Base-by-base conservation (phyloP, 35 echinoderm and acorn worm genomes). In the Eucidaris tribuloides region DNA sequence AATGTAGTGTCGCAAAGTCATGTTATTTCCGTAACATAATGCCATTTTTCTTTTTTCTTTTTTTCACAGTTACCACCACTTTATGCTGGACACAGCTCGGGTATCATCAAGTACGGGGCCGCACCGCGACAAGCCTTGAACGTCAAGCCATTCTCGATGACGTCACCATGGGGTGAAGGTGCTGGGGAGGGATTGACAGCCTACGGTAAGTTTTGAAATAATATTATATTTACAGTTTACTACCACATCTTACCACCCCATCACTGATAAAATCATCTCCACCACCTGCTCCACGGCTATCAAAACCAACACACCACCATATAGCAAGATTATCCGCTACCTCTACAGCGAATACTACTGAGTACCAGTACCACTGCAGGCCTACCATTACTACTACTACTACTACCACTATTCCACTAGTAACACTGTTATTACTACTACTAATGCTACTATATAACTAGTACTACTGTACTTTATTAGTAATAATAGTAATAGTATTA, bases 141-240 rank as follows among this genome's bases (percentile, higher is more conserved):
- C 32, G 43, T 93, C 41, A 93, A 66, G 68, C 79, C 91, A 7
- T 65, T 89, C 42, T 64, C 85, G 3, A 80, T 88, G 28, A 71
- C 82, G 41, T 65, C 87, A 15, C 85, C 91, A 0, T 83, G 86
- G 71, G 45, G 29, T 9, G 79, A 63, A 87, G 65, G 64, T 13
- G 91, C 70, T 11, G 72, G 64, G 17, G 68, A 88, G 25, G 79
- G 68, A 46, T 87, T 87, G 52, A 93, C 91, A 3, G 58, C 85
- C 17, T 93, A 93, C 71, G 85, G 91, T 93, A 71, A 85, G 65
- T n/a, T n/a, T n/a, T n/a, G n/a, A n/a, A n/a, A n/a, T n/a, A n/a
- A n/a, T n/a, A n/a, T n/a, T n/a, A n/a, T n/a, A n/a, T 52, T 29
- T 46, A 79, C 39, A n/a, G 3, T 4, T 19, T 3, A 28, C 32